phyloP scores from a whole-genome alignment of 35 echinoderm and acorn worm species.

The Hemicentrotus pulcherrimus region DNA sequence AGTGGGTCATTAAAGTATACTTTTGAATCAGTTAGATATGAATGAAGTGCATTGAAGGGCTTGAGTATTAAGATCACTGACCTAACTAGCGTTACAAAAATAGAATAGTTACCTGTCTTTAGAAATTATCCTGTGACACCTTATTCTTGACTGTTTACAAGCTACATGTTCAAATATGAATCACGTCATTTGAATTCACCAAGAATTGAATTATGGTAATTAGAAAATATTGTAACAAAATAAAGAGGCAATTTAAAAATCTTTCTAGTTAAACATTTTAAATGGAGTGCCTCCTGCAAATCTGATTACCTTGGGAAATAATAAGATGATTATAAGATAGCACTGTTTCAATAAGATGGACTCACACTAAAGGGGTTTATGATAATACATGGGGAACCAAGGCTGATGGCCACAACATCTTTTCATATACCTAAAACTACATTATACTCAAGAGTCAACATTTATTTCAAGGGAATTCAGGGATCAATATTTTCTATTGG shows the following conservation, averaged over 20 bases:
- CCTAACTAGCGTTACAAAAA: neutral
- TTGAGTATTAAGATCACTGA: neutral
- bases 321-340: neutral
- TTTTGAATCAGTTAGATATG: neutral
- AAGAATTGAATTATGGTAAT: neutral
- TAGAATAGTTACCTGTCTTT: neutral
- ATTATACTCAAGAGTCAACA: too few relatives aligned
- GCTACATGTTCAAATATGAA: neutral
- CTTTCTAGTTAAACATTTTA: too few relatives aligned
- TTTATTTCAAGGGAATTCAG: neutral
- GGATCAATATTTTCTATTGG: neutral
- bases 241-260: neutral
- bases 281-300: too few relatives aligned
- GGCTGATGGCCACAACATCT: too few relatives aligned
- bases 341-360: neutral
- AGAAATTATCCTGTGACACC: neutral
- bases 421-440: too few relatives aligned
- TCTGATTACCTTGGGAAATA: neutral
- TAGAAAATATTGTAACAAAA: neutral
- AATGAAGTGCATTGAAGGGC: neutral
- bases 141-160: neutral
- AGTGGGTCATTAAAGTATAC: neutral
- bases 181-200: neutral
- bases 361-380: too few relatives aligned
- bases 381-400: too few relatives aligned